Evolutionary conservation across 1,140 invertebrate species (phyloP), one percentile per base, ranked within the genome.

Genomic region (Drosophila pruinosa): DNA sequence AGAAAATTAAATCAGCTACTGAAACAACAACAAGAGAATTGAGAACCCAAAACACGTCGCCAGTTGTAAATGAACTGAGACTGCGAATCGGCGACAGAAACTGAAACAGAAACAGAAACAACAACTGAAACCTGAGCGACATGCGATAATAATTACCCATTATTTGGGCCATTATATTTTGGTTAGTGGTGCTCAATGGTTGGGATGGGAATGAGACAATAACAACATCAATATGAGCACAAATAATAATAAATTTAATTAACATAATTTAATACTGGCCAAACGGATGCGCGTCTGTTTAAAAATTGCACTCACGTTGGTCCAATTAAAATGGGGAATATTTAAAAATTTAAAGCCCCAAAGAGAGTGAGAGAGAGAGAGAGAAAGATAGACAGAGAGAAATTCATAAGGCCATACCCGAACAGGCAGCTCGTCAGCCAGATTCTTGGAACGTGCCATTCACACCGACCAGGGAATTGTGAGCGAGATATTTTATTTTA

Each of bases 251-350:
- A 56, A 62, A 62, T 69, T 52, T 47, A 53, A 69, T 69, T 62
- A 53, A 47, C 39, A 69, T 53, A 48, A 70, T 70, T 70, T 14
- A 48, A 47, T 39, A 36, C 45, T 45, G 26, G 10, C 14, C 26
- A 21, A 45, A 12, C 57, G 61, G 21, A 28, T 45, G 28, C 39
- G 21, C 2, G 19, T 48, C 24, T 52, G 54, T 31, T 61, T 61
- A 26, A 59, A 39, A 54, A 69, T 69, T 69, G 58, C 65, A 48
- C 67, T 70, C 67, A 70, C 67, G 50, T 69, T 48, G 63, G 1
- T 22, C 22, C 63, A 28, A 59, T 67, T 58, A 56, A 62, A 63
- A 54, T 54, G 7, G 21, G 15, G 54, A 63, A 52, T 59, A 17
- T 39, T 47, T 47, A 14, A 15, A 63, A 53, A 62, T 53, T 62